Evolutionary conservation across 37 sponge, comb jelly and placozoan genomes (phyloP).

Genomic region (Oopsacas minuta): DNA sequence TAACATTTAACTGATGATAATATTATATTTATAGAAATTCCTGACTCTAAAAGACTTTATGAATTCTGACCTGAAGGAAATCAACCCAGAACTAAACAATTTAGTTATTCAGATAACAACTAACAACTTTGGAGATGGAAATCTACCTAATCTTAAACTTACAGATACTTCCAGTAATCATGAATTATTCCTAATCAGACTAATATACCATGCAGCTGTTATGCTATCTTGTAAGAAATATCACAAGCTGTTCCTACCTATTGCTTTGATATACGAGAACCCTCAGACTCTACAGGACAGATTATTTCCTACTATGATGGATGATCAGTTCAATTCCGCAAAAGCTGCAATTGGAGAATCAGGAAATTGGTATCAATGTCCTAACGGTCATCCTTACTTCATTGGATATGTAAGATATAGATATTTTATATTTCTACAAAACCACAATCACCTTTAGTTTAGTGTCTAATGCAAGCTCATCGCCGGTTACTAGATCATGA

Average conservation of each 20-base stretch:
- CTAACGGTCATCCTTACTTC: constrained; percentile 4
- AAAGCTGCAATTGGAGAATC: not conserved
- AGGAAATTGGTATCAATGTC: not conserved
- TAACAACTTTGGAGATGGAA: not conserved
- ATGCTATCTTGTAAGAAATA: not conserved
- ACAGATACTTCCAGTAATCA: not conserved
- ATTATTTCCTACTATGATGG: constrained; percentile 10
- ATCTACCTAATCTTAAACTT: not conserved
- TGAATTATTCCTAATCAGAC: not conserved
- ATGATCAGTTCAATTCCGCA: not conserved
- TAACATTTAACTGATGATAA: not conserved
- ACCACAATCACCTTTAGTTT: too few relatives aligned
- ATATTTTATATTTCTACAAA: not conserved
- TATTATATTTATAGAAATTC: not conserved
- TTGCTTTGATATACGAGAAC: not conserved
- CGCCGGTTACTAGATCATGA: too few relatives aligned
- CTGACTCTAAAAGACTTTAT: not conserved
- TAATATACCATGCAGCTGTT: not conserved
- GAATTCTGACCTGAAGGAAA: not conserved
- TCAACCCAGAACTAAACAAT: not conserved
- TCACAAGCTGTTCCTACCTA: not conserved
- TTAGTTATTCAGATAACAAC: not conserved
- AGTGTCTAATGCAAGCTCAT: too few relatives aligned
- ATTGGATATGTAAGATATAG: constrained; percentile 2
- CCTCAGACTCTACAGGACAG: not conserved